Evolutionary conservation across 1,140 invertebrate genomes (phyloP).

Genomic region (Wasmannia auropunctata): DNA sequence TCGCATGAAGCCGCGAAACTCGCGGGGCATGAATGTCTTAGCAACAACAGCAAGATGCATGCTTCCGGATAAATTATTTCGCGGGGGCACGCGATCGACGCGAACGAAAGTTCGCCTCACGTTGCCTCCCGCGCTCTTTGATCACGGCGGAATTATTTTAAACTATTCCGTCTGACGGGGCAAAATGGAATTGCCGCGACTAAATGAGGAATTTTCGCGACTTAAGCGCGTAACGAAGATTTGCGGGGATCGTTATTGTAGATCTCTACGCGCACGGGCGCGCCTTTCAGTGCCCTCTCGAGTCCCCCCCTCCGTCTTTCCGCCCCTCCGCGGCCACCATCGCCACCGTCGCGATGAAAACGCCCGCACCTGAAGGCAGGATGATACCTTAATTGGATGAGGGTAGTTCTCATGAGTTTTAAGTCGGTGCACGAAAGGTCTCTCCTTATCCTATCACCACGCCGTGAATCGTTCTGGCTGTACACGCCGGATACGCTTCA

Average conservation of each 20-base stretch:
- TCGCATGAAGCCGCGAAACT: constrained; percentile 22
- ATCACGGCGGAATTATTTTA: constrained; percentile 33
- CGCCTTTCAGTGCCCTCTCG: constrained; percentile 33
- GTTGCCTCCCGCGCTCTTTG: not conserved
- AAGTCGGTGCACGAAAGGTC: constrained; percentile 48
- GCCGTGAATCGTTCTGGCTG: constrained; percentile 13
- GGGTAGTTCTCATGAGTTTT: constrained; percentile 68
- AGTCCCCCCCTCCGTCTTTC: not conserved
- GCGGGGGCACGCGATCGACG: constrained; percentile 23
- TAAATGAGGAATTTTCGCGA: constrained; percentile 48
- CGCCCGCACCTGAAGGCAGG: constrained; percentile 46
- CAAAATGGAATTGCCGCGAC: constrained; percentile 31
- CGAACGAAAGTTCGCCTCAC: constrained; percentile 23
- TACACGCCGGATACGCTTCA: constrained; percentile 42
- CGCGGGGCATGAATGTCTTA: constrained; percentile 35
- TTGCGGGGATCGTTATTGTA: constrained; percentile 50
- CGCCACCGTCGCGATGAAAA: not conserved
- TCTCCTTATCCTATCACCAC: constrained; percentile 47
- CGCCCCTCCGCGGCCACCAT: not conserved
- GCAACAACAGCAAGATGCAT: constrained; percentile 33
- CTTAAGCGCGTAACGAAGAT: constrained; percentile 40
- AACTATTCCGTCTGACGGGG: constrained; percentile 16
- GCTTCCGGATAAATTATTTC: constrained; percentile 52
- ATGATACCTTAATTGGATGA: constrained; percentile 72
- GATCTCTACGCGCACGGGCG: constrained; percentile 20